Percentiles rank a stretch among this genome's conserved stretches.
phyloP scores from a whole-genome alignment of 2,113 vertebrate species.

The Lynx canadensis region DNA sequence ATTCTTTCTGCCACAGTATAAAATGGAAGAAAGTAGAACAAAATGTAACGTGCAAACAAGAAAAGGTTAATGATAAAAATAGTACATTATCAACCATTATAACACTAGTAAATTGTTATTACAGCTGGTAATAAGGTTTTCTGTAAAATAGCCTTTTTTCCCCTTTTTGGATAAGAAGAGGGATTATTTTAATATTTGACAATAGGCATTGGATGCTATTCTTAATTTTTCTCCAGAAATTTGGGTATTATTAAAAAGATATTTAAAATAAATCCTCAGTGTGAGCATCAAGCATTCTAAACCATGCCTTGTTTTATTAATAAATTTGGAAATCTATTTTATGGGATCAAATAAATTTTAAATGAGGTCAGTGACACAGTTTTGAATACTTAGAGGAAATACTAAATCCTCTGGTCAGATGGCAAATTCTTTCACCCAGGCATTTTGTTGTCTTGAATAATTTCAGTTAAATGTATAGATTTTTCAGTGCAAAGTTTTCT shows the following conservation, averaged over 20 bases:
- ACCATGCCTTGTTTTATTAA: not conserved
- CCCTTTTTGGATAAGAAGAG: not conserved
- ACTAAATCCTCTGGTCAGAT: not conserved
- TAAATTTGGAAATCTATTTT: not conserved
- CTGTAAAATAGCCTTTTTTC: not conserved
- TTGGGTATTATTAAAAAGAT: not conserved
- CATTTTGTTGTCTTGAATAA: not conserved
- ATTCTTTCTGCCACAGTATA: not conserved
- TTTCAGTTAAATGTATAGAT: not conserved
- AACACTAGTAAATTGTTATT: not conserved
- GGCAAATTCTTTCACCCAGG: rapidly evolving
- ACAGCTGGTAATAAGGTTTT: not conserved
- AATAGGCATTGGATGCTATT: not conserved
- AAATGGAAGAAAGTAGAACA: not conserved
- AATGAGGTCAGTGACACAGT: not conserved
- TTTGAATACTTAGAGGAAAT: not conserved
- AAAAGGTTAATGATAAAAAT: not conserved
- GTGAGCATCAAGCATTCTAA: not conserved
- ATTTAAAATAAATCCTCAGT: not conserved
- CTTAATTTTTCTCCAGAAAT: not conserved
- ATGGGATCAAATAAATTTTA: not conserved
- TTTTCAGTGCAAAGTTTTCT: not conserved
- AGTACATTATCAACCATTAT: not conserved
- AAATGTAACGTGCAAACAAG: not conserved
- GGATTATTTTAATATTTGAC: not conserved